Evolutionary conservation across 1,140 invertebrate genomes (phyloP), one percentile per base, ranked within the genome.

Genomic region (Littorina saxatilis): DNA sequence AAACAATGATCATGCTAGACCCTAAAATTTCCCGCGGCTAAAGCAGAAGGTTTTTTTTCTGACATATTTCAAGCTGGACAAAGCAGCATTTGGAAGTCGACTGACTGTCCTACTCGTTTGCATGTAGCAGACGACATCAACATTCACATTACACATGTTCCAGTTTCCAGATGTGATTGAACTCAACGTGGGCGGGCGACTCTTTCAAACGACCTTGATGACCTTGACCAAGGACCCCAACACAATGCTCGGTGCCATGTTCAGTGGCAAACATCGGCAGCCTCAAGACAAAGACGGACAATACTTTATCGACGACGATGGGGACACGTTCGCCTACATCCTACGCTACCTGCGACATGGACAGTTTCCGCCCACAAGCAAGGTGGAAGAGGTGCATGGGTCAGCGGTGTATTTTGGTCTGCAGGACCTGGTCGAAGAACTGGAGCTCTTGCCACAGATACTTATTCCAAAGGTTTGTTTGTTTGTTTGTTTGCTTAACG

Each of bases 191-290:
- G 91, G 91, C 13, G 91, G 91, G 15, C 72, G 79, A 27, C 79
- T 85, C 58, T 91, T 86, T 81, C 90, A 87, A 1, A 92, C 91
- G n/a, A 87, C 83, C 35, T 83, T 88, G 11, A 76, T 88, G n/a
- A 91, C 90, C 0, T 66, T 92, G 29, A 86, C 84, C 29, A 89
- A 89, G 82, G 86, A 84, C 29, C 81, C 83, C 73, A 86, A 89
- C 43, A 89, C 88, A 52, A 92, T 92, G 91, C 72, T 92, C 52
- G 84, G 86, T n/a, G 87, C 90, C 27, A 92, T 92, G 91, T 92
- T 92, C 72, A 91, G 89, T 83, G 91, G 91, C 17, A 86, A 87
- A 39, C 89, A 91, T 82, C 73, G 84, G 13, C 82, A 89, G 2
- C 82, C 86, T 2, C 84, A 84, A 73, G 91, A 91, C 81, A 83